phyloP scores from a whole-genome alignment of 2,888 invertebrate genomes.

The Helicoverpa assulta region DNA sequence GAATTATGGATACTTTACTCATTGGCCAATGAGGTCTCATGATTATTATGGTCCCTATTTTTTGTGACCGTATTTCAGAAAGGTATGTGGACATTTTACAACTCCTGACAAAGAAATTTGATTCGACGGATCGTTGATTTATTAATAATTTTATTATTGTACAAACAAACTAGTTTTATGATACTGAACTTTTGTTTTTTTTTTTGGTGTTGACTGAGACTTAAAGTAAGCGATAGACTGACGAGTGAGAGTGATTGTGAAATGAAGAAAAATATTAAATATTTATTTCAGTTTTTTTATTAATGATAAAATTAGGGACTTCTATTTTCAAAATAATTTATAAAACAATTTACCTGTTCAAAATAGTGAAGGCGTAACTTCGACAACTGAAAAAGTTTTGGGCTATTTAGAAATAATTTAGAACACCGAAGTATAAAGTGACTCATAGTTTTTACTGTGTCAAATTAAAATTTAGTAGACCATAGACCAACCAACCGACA shows the following conservation, averaged over 20 bases:
- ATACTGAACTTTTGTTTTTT: conserved; percentile 21
- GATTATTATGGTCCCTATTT: background rate
- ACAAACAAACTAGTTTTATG: conserved; percentile 32
- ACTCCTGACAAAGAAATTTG: background rate
- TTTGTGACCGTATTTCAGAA: background rate
- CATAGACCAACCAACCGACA: too few species aligned
- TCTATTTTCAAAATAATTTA: conserved; percentile 4
- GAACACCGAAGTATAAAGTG: too few species aligned
- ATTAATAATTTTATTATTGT: conserved; percentile 8
- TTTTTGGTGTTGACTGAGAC: conserved; percentile 54
- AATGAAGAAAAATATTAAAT: conserved; percentile 13
- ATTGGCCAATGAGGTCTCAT: background rate
- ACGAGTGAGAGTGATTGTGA: conserved; percentile 45
- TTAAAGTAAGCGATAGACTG: conserved; percentile 61
- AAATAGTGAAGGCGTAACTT: background rate
- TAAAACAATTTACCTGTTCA: background rate
- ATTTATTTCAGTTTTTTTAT: conserved; percentile 43
- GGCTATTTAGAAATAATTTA: conserved; percentile 1
- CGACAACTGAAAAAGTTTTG: background rate
- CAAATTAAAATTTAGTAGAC: too few species aligned
- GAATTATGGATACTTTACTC: background rate
- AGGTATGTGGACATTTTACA: background rate
- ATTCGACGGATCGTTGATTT: conserved; percentile 12
- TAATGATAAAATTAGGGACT: conserved; percentile 21
- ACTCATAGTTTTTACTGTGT: too few species aligned